Evolutionary conservation across 2,797 vertebrate species (phyloP), one percentile per base, ranked within the genome.

Genomic region (Threskiornis aethiopicus): DNA sequence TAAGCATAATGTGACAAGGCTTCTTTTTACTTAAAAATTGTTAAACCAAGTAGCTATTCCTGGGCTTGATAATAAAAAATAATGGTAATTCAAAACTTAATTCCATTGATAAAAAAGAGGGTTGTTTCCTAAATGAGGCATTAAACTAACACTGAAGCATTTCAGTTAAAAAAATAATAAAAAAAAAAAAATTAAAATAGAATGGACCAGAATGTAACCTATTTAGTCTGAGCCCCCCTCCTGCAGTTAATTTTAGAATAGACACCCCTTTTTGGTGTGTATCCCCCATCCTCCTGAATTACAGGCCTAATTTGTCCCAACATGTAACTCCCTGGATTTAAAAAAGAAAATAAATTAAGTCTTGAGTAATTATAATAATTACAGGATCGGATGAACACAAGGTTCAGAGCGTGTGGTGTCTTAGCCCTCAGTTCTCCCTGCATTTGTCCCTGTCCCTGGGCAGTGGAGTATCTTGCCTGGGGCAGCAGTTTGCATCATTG

Each of bases 341-440:
- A 83, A 95, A 94, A 92, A 84, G 69, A 87, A 70, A 87, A 73
- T 39, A 76, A 93, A 80, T 92, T 75, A 95, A 85, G 49, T 81
- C 67, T 89, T 12, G 14, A 70, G 52, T 87, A 83, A 85, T 92
- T 94, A 71, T 8, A 67, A 44, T 87, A 96, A 97, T 93, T 93
- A 91, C 41, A 83, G 52, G 52, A 87, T 83, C 1, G 0, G 78
- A 75, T 72, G 57, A 78, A 25, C 61, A 33, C 10, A 31, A 20
- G 90, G 67, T 82, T 96, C 66, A 35, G 90, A 29, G 87, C 31
- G 46, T 47, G 69, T 59, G 54, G 25, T 79, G 54, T 39, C 46
- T 47, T 44, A n/a, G 66, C 66, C 78, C 42, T 69, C 11, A 2
- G 31, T 52, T 87, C 66, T 75, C 22, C 14, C 28, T 0, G 1